These are phyloP conservation scores for Drosophila affinis DNA, from an alignment of 2,888 invertebrate species.

Conservation along the genomic window DNA sequence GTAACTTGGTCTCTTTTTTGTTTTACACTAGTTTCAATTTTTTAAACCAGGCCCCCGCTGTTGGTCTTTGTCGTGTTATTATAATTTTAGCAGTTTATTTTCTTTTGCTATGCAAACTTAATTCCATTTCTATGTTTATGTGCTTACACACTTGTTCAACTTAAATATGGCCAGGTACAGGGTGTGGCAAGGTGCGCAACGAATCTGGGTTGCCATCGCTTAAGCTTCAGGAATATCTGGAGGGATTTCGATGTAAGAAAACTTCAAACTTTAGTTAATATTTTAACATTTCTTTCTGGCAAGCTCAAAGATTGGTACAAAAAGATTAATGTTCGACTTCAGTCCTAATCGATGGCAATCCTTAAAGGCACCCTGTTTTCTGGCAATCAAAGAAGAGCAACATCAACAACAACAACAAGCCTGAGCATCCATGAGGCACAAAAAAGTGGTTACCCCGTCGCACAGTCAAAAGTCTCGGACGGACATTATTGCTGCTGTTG, in stretches of 20 bases:
- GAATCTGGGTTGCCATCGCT: too few relatives aligned
- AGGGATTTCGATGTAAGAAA: too few relatives aligned
- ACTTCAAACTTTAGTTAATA: too few relatives aligned
- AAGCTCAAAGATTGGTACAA: too few relatives aligned
- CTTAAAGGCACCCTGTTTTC: constrained; percentile 61
- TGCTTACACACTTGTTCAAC: constrained; percentile 77
- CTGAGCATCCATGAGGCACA: constrained; percentile 64
- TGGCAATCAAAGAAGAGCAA: constrained; percentile 71
- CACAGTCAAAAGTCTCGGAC: constrained; percentile 75
- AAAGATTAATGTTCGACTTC: background rate
- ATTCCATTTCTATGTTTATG: constrained; percentile 81
- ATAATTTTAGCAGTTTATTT: constrained; percentile 78
- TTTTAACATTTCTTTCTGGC: too few relatives aligned
- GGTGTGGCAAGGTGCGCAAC: constrained; percentile 42
- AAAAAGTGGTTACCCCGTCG: constrained; percentile 74
- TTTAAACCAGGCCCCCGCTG: constrained; percentile 22
- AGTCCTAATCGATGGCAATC: background rate
- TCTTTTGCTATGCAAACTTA: constrained; percentile 79
- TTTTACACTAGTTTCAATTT: constrained; percentile 61
- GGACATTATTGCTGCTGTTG: constrained; percentile 61
- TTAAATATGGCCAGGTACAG: constrained; percentile 66
- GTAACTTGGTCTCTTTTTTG: constrained; percentile 39
- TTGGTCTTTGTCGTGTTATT: constrained; percentile 59
- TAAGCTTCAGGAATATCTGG: too few relatives aligned
- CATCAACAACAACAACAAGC: constrained; percentile 29